Evolutionary conservation across 2,797 vertebrate genomes (phyloP), one percentile per base, ranked within the genome.

Genomic region (Rhinella marina): DNA sequence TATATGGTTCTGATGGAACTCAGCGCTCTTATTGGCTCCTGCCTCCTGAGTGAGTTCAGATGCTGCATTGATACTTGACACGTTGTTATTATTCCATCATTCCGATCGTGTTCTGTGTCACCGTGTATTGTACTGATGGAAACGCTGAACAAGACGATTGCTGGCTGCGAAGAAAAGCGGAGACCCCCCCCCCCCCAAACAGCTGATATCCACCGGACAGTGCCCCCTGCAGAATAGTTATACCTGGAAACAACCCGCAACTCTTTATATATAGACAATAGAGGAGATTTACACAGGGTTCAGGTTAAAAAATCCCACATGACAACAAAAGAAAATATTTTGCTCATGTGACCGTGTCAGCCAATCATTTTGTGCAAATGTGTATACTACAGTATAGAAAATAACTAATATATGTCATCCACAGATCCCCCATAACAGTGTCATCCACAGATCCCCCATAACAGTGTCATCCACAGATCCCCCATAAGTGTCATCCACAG

Each of bases 41-140:
- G 27, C 56, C 23, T 10, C 57, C 41, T 41, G 66, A 72, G 41
- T 50, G 56, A 76, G 32, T 73, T 73, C 68, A 81, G 48, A 88
- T 85, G 57, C 57, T 16, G 21, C 17, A 54, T 13, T 1, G 25
- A 19, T 32, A 12, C 61, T 10, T 81, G 81, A 80, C 62, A 88
- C 52, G 27, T 81, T 85, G 77, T 88, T 88, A 85, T 88, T 85
- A 66, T 76, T 88, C 64, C 68, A 25, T 50, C 82, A 88, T 81
- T 85, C 82, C 82, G 16, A 61, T 56, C 59, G 32, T 81, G 54
- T 80, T 88, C 78, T 73, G 41, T 85, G 87, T 52, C 32, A 23
- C 27, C 78, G 50, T 25, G n/a, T 29, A 68, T 80, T 2, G 23
- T 41, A 81, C 52, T 86, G 68, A 86, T 72, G 76, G 85, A 48